These are phyloP conservation scores for Bugula neritina DNA, from an alignment of 2,888 invertebrate species.

Conservation along the genomic window DNA sequence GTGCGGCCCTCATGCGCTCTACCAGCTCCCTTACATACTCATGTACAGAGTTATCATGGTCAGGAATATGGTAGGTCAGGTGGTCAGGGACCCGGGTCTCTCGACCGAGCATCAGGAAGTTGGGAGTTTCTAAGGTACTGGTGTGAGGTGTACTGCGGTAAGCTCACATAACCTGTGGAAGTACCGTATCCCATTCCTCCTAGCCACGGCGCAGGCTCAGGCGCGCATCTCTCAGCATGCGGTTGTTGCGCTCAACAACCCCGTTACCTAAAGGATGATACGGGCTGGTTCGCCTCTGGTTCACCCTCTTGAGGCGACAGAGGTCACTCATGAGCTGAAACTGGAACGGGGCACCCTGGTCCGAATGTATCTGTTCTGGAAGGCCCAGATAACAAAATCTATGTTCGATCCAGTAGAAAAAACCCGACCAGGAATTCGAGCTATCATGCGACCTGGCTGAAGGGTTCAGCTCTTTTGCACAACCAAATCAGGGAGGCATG, in stretches of 20 bases:
- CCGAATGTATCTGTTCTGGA: neutral
- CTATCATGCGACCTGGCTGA: neutral
- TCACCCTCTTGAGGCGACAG: neutral
- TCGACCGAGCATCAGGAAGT: neutral
- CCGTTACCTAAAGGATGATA: neutral
- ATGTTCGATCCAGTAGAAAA: too few species aligned
- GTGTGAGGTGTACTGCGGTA: neutral
- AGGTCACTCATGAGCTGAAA: neutral
- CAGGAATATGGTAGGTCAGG: too few species aligned
- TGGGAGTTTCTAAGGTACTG: neutral
- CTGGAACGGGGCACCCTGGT: neutral
- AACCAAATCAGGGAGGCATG: neutral
- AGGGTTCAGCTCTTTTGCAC: neutral
- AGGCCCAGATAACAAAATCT: neutral
- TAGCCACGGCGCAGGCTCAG: neutral
- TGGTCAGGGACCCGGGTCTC: neutral
- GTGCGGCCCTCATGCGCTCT: neutral
- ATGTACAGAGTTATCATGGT: too few species aligned
- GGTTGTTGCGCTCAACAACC: neutral
- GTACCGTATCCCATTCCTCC: neutral
- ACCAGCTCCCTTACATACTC: neutral
- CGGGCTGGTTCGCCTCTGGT: neutral
- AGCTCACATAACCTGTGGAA: neutral
- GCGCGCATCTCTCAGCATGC: neutral
- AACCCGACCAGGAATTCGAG: slow-evolving; percentile 1